Percentiles rank a stretch among this genome's conserved stretches.
Conservation (phyloP, 2,888 invertebrate genomes). For the Augiades crinisus region DNA sequence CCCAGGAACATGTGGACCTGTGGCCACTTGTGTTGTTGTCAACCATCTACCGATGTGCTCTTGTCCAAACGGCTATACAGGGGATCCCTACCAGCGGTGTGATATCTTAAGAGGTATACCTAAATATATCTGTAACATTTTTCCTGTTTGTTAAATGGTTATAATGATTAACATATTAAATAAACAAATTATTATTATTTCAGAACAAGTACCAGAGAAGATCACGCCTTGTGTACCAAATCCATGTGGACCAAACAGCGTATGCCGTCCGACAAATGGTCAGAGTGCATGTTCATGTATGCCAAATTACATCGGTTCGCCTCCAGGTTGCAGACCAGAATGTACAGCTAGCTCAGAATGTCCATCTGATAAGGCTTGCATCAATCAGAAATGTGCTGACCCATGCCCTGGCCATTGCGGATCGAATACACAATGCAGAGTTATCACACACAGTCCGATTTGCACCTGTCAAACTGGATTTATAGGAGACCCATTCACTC, state of each 20-base stretch:
- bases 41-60: slow-evolving; percentile 86
- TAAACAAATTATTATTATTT: slow-evolving; percentile 27
- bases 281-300: slow-evolving; percentile 89
- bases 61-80: slow-evolving; percentile 85
- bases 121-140: too few relatives aligned
- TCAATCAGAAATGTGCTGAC: slow-evolving; percentile 88
- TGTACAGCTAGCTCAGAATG: slow-evolving; percentile 91
- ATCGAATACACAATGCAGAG: slow-evolving; percentile 85
- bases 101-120: slow-evolving; percentile 60
- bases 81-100: slow-evolving; percentile 87
- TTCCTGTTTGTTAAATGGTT: too few relatives aligned
- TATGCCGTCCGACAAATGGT: slow-evolving; percentile 85
- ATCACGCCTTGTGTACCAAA: slow-evolving; percentile 85
- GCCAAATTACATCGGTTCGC: slow-evolving; percentile 86
- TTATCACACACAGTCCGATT: slow-evolving; percentile 89
- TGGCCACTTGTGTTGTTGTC: slow-evolving; percentile 86
- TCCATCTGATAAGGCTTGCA: slow-evolving; percentile 85
- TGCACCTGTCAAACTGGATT: slow-evolving; percentile 85
- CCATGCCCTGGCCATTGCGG: slow-evolving; percentile 89
- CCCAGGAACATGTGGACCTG: slow-evolving; percentile 87
- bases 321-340: slow-evolving; percentile 89
- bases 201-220: slow-evolving; percentile 59
- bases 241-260: slow-evolving; percentile 89
- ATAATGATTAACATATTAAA: slow-evolving; percentile 6
- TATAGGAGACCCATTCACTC: slow-evolving; percentile 86